Conservation (phyloP, 1,140 invertebrate species). For the Heliconius hewitsoni region DNA sequence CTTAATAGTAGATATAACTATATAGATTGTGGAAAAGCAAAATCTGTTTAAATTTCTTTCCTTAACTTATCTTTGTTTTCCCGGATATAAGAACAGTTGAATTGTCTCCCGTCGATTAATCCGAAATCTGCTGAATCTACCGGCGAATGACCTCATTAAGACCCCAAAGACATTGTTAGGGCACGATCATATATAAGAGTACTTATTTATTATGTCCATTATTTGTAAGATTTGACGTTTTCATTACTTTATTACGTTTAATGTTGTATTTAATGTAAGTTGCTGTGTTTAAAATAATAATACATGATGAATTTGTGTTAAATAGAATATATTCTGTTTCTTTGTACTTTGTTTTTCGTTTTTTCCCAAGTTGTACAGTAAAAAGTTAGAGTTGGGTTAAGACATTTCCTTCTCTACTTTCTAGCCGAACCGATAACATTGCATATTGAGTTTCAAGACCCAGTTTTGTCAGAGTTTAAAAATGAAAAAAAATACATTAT, state of each 20-base stretch:
- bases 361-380: too few relatives aligned
- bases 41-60: background rate
- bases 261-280: background rate
- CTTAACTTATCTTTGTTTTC: constrained; percentile 3
- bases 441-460: too few relatives aligned
- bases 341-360: background rate
- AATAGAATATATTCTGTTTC: background rate
- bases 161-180: constrained; percentile 19
- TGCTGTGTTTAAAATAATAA: constrained; percentile 1
- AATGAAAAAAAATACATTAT: too few relatives aligned
- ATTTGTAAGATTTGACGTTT: constrained; percentile 5
- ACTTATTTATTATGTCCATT: background rate
- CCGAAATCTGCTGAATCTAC: constrained; percentile 54
- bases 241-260: background rate
- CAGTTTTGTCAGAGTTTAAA: too few relatives aligned
- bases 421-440: too few relatives aligned
- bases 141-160: constrained; percentile 57
- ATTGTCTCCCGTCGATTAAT: constrained; percentile 64
- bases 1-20: background rate
- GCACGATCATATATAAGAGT: background rate
- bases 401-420: too few relatives aligned
- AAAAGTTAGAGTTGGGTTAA: too few relatives aligned
- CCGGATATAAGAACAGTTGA: constrained; percentile 26
- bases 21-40: background rate
- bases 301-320: background rate